Evolutionary conservation across 2,888 invertebrate genomes (phyloP), one percentile per base, ranked within the genome.

Genomic region (Subacronicta megacephala): DNA sequence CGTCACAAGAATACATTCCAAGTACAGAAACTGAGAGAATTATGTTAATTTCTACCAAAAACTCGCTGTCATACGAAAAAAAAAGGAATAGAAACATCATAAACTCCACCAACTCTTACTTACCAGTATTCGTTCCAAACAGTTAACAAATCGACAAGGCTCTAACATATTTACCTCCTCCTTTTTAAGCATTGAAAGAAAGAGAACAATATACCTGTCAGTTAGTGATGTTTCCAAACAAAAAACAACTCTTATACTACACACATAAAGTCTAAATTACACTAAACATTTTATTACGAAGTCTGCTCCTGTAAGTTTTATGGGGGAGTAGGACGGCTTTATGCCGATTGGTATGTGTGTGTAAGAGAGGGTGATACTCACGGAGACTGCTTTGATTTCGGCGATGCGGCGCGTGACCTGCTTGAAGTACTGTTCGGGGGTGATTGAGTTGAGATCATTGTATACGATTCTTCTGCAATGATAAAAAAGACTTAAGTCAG

Each of bases 341-440:
- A 74, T 64, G 54, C 49, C 23, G 26, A 40, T 61, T 68, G 49
- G 46, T 58, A 45, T 42, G 38, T 9, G 74, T 58, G 69, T 55
- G 73, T 77, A 66, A 56, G 74, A 78, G 76, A 81, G 45, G 59
- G 70, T 18, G 54, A 80, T 82, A 95, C 96, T 95, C 94, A 97
- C 97, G 86, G 97, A 97, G 58, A 99, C 98, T 26, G 98, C 98
- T 90, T 97, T 97, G 74, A 98, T 97, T 94, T 98, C 98, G 41
- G 98, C 98, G 63, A 98, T 94, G 75, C 98, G 95, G 79, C 96
- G 96, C 0, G 97, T 98, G 67, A 99, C 98, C 90, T 98, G 97
- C 90, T 98, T 98, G 89, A 98, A 98, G 92, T 98, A 99, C 92
- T 98, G 98, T 91, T 99, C 98, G 0, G 99, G 99, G 6, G 99